phyloP scores from a whole-genome alignment of 1,140 invertebrate species.

The Cydia strobilella region DNA sequence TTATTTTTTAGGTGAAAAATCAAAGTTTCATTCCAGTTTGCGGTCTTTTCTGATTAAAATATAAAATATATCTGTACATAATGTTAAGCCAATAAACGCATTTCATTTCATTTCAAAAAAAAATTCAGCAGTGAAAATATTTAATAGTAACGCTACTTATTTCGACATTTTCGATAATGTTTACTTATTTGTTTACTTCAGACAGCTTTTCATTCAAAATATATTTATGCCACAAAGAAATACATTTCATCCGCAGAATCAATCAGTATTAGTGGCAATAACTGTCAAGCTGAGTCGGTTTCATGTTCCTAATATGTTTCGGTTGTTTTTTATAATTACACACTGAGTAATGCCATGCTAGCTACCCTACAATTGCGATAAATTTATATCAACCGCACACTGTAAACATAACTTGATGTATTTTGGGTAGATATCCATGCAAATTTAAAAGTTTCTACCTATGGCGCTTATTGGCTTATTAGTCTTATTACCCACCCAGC shows the following conservation, averaged over 20 bases:
- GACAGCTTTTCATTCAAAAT: no score
- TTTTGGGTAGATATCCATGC: conserved; percentile 25
- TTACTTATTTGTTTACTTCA: background rate
- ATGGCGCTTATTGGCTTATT: no score
- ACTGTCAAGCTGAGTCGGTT: conserved; percentile 27
- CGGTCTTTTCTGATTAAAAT: no score
- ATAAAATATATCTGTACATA: no score
- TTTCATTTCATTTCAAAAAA: no score
- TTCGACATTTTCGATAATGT: background rate
- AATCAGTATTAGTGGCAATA: conserved; percentile 10
- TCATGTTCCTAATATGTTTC: background rate
- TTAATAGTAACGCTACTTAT: no score
- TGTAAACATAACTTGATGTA: conserved; percentile 24
- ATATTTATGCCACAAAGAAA: background rate
- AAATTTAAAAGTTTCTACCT: background rate
- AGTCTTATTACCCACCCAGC: no score
- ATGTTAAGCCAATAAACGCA: no score
- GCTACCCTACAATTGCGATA: conserved; percentile 28
- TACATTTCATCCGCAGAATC: background rate
- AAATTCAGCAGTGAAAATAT: no score
- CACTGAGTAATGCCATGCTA: conserved; percentile 2
- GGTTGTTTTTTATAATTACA: conserved; percentile 9
- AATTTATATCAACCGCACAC: conserved; percentile 20
- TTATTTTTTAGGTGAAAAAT: no score
- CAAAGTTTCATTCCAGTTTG: no score